Base-by-base conservation (phyloP, 2,797 vertebrate genomes). In the Columba guinea region DNA sequence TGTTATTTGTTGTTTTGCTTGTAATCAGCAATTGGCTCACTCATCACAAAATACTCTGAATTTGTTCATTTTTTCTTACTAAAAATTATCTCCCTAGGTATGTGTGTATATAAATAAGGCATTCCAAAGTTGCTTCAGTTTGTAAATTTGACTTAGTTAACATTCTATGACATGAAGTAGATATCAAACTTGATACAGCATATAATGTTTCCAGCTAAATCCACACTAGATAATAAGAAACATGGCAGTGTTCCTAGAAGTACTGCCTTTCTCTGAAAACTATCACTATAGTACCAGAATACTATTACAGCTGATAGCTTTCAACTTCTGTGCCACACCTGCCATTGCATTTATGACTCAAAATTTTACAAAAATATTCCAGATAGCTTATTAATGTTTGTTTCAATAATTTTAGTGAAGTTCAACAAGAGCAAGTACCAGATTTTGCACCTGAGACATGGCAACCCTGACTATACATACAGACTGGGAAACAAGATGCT, bases 1-100 rank as follows among this genome's bases (percentile, higher is more conserved):
- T 67, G 94, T 95, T 89, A 94, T 84, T 96, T 84, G 34, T 16
- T 89, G 69, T 93, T 97, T 95, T 79, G 52, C 64, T 93, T 94
- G 70, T 62, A 87, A 92, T 89, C 60, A 93, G 16, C 55, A 60
- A 68, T 19, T 88, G 78, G 32, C 30, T 96, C 13, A 1, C 18
- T 46, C 23, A 70, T 59, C 34, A 75, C 32, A 77, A 94, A 91
- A 89, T 75, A 81, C 37, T 90, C 74, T 30, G 27, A 92, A 65
- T 94, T 91, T 75, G 2, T 70, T 92, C 84, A 70, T 94, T 89
- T 82, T 56, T 90, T 84, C 69, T 53, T 71, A 55, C 13, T 37
- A 69, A 75, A 92, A 87, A 73, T 41, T 60, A 73, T 90, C 34
- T 88, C 63, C 14, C 65, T 58, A 85, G 23, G 28, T 34, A 28